Evolutionary conservation across 2,797 vertebrate species (phyloP), one percentile per base, ranked within the genome.

Genomic region (Gymnothorax reevesii): DNA sequence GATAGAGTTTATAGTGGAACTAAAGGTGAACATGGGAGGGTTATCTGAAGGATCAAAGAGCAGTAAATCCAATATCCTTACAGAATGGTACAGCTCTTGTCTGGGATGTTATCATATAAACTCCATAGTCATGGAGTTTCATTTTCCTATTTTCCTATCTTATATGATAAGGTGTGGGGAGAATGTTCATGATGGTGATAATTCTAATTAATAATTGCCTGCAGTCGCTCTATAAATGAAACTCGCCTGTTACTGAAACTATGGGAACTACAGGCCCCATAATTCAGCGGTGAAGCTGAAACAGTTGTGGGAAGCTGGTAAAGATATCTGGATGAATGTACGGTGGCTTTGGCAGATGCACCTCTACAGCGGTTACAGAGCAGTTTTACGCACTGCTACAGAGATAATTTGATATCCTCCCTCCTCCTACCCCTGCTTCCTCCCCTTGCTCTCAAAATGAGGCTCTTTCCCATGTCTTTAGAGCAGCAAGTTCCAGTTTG

Each of bases 391-490:
- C 69, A 33, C 69, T 27, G 22, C 69, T 73, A 64, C 62, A 64
- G 62, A 33, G 25, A 73, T 73, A 2, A 27, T 27, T 33, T 13
- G 25, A 42, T 9, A 20, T 10, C 3, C 12, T 10, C 25, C 69
- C 27, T 60, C 17, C 59, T 60, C 9, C 17, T 10, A 10, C 69
- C 69, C 12, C 10, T 1, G 10, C 27, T 15, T 33, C 8, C 1
- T 15, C 69, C 10, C 7, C 4, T n/a, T 25, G 12, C 66, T 25
- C 10, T 10, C 25, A 27, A 73, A 73, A 73, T 7, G 10, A 33
- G 71, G 3, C 17, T 49, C 27, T 17, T 75, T 66, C 57, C 62
- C 17, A 85, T 83, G 83, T 59, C 52, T 84, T 77, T 55, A n/a
- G 27, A 83, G 84, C 80, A 66, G 22, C 80, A 13, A 10, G 25